Conservation (phyloP, 2,797 vertebrate species). For the Alosa sapidissima region DNA sequence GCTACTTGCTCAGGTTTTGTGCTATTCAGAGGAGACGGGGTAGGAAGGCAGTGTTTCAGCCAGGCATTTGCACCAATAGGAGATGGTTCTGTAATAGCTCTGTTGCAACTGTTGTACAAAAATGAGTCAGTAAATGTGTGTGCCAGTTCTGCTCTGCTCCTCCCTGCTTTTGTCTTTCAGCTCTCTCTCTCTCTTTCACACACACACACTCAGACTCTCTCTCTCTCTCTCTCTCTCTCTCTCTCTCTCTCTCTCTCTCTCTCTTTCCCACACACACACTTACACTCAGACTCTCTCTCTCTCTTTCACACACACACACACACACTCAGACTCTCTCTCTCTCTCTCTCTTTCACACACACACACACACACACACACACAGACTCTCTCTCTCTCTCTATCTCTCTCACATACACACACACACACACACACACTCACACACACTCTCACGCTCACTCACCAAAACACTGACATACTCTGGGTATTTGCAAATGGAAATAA, state of each 20-base stretch:
- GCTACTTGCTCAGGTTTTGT: not conserved
- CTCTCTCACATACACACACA: not conserved
- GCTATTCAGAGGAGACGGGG: not conserved
- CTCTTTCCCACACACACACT: not conserved
- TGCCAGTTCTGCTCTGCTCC: not conserved
- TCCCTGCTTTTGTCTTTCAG: not conserved
- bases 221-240: not conserved
- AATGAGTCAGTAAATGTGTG: not conserved
- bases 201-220: not conserved
- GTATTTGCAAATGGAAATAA: constrained; percentile 40
- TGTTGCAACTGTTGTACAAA: constrained; percentile 26
- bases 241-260: not conserved
- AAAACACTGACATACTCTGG: constrained; percentile 19
- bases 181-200: not conserved
- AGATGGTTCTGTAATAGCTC: constrained; percentile 25
- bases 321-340: not conserved
- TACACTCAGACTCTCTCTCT: not conserved
- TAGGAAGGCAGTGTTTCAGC: not conserved
- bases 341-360: not conserved
- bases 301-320: not conserved
- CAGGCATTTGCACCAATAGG: constrained; percentile 29
- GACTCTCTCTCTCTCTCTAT: not conserved
- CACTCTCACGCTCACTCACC: not conserved
- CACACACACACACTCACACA: not conserved
- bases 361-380: not conserved